Conservation (phyloP, 2,113 vertebrate genomes). For the Hydropotes inermis region DNA sequence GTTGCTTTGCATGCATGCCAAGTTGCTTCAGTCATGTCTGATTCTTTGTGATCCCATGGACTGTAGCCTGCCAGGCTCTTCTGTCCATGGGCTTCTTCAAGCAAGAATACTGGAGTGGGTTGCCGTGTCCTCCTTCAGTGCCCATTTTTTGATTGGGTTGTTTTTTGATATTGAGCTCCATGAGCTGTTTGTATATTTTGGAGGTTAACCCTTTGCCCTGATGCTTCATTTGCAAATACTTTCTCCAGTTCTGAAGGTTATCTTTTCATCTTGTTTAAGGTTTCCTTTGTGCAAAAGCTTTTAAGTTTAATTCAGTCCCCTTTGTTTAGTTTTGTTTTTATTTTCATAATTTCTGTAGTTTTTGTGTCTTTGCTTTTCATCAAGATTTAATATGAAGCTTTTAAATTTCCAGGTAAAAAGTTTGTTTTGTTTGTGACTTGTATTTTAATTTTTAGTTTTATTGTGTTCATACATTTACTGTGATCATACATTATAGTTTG, state of each 20-base stretch:
- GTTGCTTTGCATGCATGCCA: neutral
- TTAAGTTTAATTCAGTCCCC: neutral
- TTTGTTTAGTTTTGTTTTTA: neutral
- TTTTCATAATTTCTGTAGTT: neutral
- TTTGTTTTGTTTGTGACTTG: neutral
- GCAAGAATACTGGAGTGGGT: neutral
- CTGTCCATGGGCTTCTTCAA: neutral
- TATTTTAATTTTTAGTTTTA: constrained; percentile 28
- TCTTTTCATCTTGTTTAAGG: neutral
- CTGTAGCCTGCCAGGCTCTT: neutral
- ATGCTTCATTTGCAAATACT: neutral
- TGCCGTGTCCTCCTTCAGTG: neutral
- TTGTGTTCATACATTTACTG: neutral
- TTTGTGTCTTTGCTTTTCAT: neutral
- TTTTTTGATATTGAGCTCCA: neutral
- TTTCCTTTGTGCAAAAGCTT: neutral
- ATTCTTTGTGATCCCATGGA: neutral
- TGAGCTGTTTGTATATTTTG: neutral
- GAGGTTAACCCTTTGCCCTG: neutral
- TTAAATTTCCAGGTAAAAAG: neutral
- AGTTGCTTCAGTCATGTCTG: neutral
- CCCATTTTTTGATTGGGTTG: neutral
- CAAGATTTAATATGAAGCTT: neutral
- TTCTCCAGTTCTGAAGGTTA: neutral
- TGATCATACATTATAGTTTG: neutral